phyloP scores from a whole-genome alignment of 2,113 vertebrate genomes.

The Python bivittatus region DNA sequence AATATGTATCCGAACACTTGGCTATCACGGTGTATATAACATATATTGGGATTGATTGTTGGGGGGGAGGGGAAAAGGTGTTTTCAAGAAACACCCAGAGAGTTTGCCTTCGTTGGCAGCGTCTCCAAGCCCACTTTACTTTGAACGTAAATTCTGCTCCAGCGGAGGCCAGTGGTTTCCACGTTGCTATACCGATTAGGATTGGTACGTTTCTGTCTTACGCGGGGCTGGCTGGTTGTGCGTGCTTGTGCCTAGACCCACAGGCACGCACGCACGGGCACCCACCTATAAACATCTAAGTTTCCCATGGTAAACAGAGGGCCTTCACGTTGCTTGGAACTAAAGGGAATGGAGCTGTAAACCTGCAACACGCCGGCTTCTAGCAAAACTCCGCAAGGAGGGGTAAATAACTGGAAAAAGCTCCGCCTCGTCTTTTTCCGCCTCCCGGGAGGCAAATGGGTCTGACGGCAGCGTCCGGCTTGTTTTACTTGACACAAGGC shows the following conservation, averaged over 20 bases:
- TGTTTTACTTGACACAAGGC: slow-evolving; percentile 28
- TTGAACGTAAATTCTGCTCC: neutral
- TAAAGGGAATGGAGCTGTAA: neutral
- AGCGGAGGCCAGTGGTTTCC: too few relatives aligned
- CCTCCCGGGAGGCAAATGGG: slow-evolving; percentile 41
- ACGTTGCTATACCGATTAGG: neutral
- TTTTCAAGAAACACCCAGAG: neutral
- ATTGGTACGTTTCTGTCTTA: neutral
- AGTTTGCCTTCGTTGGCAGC: neutral
- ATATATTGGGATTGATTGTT: neutral
- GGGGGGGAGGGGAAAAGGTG: neutral
- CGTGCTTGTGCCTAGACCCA: slow-evolving; percentile 1
- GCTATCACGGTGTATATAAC: neutral
- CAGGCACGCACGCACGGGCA: slow-evolving; percentile 5
- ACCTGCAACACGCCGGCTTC: neutral
- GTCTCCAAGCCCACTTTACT: neutral
- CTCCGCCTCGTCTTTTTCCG: slow-evolving; percentile 51
- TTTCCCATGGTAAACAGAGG: neutral
- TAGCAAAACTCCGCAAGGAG: slow-evolving; percentile 6
- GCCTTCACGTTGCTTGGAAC: fast-evolving
- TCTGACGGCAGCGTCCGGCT: neutral
- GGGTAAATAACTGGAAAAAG: slow-evolving; percentile 63
- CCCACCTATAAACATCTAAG: too few relatives aligned
- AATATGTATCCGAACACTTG: neutral
- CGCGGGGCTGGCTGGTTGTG: neutral